A percentile compares a stretch with the other conserved stretches of the same genome.
phyloP scores from a whole-genome alignment of 2,797 vertebrate species.

The Notolabrus celidotus region DNA sequence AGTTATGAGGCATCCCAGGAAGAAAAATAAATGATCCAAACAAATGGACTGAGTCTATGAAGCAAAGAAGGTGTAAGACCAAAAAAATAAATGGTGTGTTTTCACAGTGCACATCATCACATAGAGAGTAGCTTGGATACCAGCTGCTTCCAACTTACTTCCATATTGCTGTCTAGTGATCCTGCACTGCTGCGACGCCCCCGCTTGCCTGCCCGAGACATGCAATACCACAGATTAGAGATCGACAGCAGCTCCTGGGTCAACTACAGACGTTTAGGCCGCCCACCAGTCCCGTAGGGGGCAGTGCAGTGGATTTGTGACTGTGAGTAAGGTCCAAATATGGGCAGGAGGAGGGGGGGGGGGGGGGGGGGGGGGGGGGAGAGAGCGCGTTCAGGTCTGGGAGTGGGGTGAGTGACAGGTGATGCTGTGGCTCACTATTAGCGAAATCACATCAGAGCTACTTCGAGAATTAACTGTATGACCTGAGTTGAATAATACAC shows the following conservation, averaged over 20 bases:
- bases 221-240: conserved; percentile 99
- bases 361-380: conserved; percentile 41
- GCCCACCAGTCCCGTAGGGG: conserved; percentile 78
- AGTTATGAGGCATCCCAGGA: conserved; percentile 86
- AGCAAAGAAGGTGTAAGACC: conserved; percentile 89
- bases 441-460: conserved; percentile 28
- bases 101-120: conserved; percentile 94
- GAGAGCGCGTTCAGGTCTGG: conserved; percentile 57
- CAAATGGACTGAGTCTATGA: conserved; percentile 83
- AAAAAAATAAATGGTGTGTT: conserved; percentile 82
- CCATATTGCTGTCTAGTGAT: conserved; percentile 99
- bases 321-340: conserved; percentile 72
- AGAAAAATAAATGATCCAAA: conserved; percentile 80
- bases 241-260: conserved; percentile 88
- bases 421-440: conserved; percentile 52
- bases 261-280: conserved; percentile 81
- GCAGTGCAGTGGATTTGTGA: conserved; percentile 79
- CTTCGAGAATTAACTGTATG: neutral
- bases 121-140: conserved; percentile 92
- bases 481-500: too few relatives aligned
- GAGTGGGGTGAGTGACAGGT: conserved; percentile 60
- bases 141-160: conserved; percentile 99
- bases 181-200: conserved; percentile 99
- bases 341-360: conserved; percentile 51
- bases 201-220: conserved; percentile 99